Evolutionary conservation across 2,888 invertebrate species (phyloP).

Genomic region (Abscondita cerata): DNA sequence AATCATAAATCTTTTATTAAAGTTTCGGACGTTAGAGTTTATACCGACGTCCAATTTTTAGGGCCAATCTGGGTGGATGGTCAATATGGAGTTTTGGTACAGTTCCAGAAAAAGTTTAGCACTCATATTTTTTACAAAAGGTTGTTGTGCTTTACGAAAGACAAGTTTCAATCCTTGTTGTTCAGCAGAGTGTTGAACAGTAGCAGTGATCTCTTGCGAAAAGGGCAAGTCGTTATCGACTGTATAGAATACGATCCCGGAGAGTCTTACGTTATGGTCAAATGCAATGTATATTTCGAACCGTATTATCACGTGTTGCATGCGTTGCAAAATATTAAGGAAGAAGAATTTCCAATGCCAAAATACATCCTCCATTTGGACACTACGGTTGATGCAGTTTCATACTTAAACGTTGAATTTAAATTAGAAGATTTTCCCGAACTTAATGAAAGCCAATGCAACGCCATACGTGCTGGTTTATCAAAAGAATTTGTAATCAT

Average conservation of each 20-base stretch:
- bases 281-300: conserved; percentile 81
- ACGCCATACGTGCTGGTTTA: conserved; percentile 72
- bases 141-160: conserved; percentile 73
- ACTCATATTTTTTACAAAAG: conserved; percentile 80
- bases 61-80: conserved; percentile 58
- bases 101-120: conserved; percentile 59
- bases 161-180: conserved; percentile 71
- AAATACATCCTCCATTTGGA: conserved; percentile 69
- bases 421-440: no score
- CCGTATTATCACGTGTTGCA: conserved; percentile 77
- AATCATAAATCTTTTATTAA: conserved; percentile 15
- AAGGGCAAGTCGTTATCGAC: conserved; percentile 65
- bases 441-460: conserved; percentile 67
- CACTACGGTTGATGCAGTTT: conserved; percentile 51
- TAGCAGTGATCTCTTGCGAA: conserved; percentile 59
- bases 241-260: conserved; percentile 34
- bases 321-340: conserved; percentile 67
- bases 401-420: conserved; percentile 68
- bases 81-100: conserved; percentile 57
- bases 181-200: conserved; percentile 74
- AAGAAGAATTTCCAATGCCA: conserved; percentile 69
- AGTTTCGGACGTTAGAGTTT: conserved; percentile 53
- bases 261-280: conserved; percentile 69
- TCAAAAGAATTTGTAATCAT: conserved; percentile 76
- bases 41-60: conserved; percentile 60